Evolutionary conservation across 2,113 vertebrate genomes (phyloP).

Genomic region (Hypocryptadius cinnamomeus): DNA sequence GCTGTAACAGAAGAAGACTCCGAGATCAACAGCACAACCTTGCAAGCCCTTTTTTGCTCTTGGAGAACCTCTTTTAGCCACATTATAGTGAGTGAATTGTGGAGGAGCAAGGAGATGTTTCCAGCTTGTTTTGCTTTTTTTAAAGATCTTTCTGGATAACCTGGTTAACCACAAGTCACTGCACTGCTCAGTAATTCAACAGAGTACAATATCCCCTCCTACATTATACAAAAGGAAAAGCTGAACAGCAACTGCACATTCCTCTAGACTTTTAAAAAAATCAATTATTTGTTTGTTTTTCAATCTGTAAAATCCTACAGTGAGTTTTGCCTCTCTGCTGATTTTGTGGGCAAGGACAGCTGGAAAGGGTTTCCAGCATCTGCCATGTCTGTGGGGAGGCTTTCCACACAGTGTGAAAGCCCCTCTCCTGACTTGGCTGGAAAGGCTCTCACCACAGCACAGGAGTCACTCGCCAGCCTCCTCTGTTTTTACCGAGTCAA

Average conservation of each 20-base stretch:
- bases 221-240: background rate
- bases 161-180: background rate
- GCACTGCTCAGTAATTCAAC: background rate
- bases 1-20: background rate
- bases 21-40: background rate
- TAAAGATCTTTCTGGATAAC: background rate
- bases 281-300: background rate
- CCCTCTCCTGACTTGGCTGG: background rate
- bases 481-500: background rate
- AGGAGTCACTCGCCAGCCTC: background rate
- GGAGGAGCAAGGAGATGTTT: background rate
- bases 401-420: background rate
- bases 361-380: background rate
- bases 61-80: background rate
- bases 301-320: background rate
- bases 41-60: background rate
- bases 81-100: background rate
- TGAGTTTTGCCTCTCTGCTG: background rate
- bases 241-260: background rate
- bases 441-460: background rate
- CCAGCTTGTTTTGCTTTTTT: background rate
- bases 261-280: background rate
- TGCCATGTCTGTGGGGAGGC: background rate
- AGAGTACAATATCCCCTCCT: background rate
- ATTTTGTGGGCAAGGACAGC: background rate